Evolutionary conservation across 2,113 vertebrate species (phyloP).

Genomic region (Pantherophis guttatus): DNA sequence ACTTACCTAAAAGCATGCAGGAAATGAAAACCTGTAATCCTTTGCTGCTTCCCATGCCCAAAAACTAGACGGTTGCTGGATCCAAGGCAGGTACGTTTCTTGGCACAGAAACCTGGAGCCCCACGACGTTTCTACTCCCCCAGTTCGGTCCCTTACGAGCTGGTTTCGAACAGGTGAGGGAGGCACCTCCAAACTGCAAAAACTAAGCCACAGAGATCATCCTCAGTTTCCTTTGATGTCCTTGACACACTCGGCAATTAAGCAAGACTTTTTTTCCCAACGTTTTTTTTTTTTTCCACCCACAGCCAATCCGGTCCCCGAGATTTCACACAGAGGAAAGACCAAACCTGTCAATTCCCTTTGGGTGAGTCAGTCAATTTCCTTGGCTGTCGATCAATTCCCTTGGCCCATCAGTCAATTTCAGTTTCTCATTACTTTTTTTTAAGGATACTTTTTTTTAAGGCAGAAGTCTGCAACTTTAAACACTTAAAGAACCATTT

Average conservation of each 20-base stretch:
- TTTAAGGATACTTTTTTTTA: too few species aligned
- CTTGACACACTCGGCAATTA: conserved; percentile 54
- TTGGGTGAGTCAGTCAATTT: neutral
- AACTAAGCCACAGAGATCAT: conserved; percentile 25
- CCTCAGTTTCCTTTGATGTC: conserved; percentile 15
- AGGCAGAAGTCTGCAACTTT: too few species aligned
- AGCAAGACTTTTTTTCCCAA: neutral
- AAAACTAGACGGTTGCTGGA: neutral
- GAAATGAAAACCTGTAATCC: conserved; percentile 58
- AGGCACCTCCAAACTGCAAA: conserved; percentile 43
- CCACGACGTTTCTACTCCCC: conserved; percentile 46
- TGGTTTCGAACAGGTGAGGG: conserved; percentile 47
- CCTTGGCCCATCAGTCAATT: neutral
- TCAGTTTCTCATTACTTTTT: neutral
- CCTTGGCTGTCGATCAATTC: neutral
- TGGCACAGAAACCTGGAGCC: conserved; percentile 16
- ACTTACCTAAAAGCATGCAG: conserved; percentile 72
- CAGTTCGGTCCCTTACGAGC: conserved; percentile 35
- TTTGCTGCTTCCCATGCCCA: conserved; percentile 62
- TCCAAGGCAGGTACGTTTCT: neutral
- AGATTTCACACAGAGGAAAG: neutral
- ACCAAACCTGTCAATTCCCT: neutral
- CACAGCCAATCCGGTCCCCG: neutral
- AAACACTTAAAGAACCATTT: too few species aligned
- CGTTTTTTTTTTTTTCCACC: neutral